Base-by-base conservation (phyloP, 2,113 vertebrate species). In the Argyrosomus japonicus region DNA sequence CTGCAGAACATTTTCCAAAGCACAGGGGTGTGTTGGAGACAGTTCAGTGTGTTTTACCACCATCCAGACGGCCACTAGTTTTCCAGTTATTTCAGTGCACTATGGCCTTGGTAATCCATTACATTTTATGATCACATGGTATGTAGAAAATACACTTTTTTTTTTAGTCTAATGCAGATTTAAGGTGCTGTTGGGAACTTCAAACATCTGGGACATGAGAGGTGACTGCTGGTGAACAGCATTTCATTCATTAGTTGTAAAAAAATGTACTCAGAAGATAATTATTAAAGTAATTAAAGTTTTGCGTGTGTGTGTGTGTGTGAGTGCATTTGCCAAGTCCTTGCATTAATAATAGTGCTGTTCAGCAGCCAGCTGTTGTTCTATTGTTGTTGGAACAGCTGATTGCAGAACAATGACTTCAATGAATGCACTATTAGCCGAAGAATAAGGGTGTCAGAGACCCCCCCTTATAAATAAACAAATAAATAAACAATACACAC, bases 321-420 rank as follows among this genome's bases (percentile, higher is more conserved):
- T 64, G 6, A 64, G 71, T 68, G 62, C 50, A 63, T 75, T 67
- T 40, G 25, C 29, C 11, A 58, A 72, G 57, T 63, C 58, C 69
- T 18, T 83, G 53, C 68, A 77, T 82, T 80, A 84, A 78, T 87
- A 69, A 82, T 79, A 71, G 50, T 2, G 29, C 60, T 67, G 11
- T 53, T 85, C 13, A n/a, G 67, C 75, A 72, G 80, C 68, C 88
- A 81, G 82, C 62, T 88, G 86, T 48, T 77, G 54, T 63, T 84
- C 63, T 62, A 67, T 36, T 88, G 65, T 67, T 15, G 13, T 75
- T 29, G 12, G 43, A 57, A 82, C n/a, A 45, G 60, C 3, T 51
- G 27, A 6, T 68, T 77, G 40, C 56, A 36, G n/a, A 12, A 9
- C 32, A n/a, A 69, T 56, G 40, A 62, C 25, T 81, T 79, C n/a